Evolutionary conservation across 2,888 invertebrate species (phyloP), one percentile per base, ranked within the genome.

Genomic region (Sphecodes monilicornis): DNA sequence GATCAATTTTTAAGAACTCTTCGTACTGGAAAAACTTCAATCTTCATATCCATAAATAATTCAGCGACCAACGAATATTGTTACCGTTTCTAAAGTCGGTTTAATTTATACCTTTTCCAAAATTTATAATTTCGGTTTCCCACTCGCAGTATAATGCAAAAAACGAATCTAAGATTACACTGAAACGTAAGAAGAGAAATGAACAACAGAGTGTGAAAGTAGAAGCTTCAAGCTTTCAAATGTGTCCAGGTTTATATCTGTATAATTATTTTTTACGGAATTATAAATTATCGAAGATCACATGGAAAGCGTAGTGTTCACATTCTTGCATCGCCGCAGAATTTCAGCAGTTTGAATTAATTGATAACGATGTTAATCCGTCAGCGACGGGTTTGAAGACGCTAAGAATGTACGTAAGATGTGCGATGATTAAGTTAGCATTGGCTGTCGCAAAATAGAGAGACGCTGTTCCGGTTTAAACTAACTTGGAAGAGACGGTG

Each of bases 371-470:
- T 60, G 60, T 29, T 64, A 32, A 64, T 64, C 32, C 36, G 36
- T 66, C 66, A 36, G 22, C 68, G 22, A 46, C 54, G 10, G 22
- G 84, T 32, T 54, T 36, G 10, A 46, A 71, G 32, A 68, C 43
- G 60, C 69, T 79, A 82, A 82, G 68, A 73, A 69, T 74, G 32
- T 50, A 29, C 26, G 66, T 73, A 71, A 82, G 74, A 81, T 76
- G 78, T 54, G 78, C 72, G 79, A 84, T 90, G 91, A 92, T 92
- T 91, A 91, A 91, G 90, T 91, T 90, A 90, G 89, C 80, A 83
- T 86, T 88, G 90, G 86, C 90, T 84, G 82, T 88, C 68, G 80
- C 74, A 70, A 77, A 73, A 74, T 71, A 77, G 73, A 72, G 77
- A 57, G 81, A 36, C 68, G 57, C 68, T 60, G 73, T 41, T 64